Base-by-base conservation (phyloP, 2,113 vertebrate species). In the Thermophis baileyi region DNA sequence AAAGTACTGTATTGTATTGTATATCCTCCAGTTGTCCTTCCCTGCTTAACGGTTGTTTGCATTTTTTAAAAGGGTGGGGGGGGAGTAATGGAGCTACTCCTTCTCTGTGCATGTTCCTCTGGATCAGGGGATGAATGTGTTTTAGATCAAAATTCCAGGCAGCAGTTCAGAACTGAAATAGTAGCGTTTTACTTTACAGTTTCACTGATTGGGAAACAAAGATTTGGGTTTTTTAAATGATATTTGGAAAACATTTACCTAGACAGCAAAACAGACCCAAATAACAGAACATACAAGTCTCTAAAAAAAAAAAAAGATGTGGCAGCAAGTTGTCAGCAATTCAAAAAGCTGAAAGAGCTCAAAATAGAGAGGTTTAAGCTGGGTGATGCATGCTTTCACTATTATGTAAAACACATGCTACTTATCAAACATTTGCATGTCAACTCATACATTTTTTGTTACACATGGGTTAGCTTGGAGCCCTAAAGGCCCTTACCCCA, bases 401-500 rank as follows among this genome's bases (percentile, higher is more conserved):
- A 92, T 92, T 96, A 95, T 95, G 89, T 94, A 91, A 96, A 96
- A 91, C 93, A 96, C 93, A 93, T 95, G 92, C 92, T 93, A 3
- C 94, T 95, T 96, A 93, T 85, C 81, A 91, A 95, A 46, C 87
- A 94, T 96, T 95, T 96, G 93, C 95, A 93, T 96, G 94, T 93
- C 63, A 95, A 49, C 94, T 96, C 92, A 40, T 88, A 92, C 51
- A 86, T 46, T 97, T 97, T 57, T 94, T 95, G 90, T 96, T 96
- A 93, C 95, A 96, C 90, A 94, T 0, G 22, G 94, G 85, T 96
- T 97, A 94, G 94, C 89, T 81, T 3, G 87, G 91, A 95, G 93
- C 93, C 91, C 94, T 96, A 93, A 95, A 93, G 89, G 94, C 90
- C 86, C 85, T 89, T 85, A 85, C 55, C 85, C 88, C 24, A 89